Evolutionary conservation across 1,140 invertebrate genomes (phyloP), one percentile per base, ranked within the genome.

Genomic region (Calosoma granatense): DNA sequence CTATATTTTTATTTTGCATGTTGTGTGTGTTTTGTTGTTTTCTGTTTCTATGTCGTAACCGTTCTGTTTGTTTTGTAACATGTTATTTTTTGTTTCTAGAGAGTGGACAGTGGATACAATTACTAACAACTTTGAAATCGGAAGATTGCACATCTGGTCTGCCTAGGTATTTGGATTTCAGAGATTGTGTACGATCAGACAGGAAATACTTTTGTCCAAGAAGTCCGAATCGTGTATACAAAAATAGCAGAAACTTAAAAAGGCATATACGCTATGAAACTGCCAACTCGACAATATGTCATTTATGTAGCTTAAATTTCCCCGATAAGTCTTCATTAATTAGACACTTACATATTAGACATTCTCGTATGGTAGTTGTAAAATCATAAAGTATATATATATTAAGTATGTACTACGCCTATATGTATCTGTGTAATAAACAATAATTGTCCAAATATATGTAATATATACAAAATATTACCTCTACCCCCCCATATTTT

Each of bases 231-330:
- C 41, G 41, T 17, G 41, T 47, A 11, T 47, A 47, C 15, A 47
- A 47, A 47, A 47, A 47, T 47, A 47, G 41, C 17, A 9, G 41
- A 4, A 47, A 47, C 17, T 47, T 47, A 47, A 47, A 47, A 47
- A 9, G 41, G 4, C 41, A 47, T 47, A 47, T 47, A 11, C 41
- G 41, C 17, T 47, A 47, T 17, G 41, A 47, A 47, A 17, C 41
- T 12, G 9, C 41, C 4, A 47, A 47, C 15, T 47, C 41, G 3
- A 47, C 41, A 12, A 17, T 47, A 12, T 47, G 41, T 47, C 41
- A 47, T 47, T 47, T 47, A 17, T 47, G 41, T 17, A 47, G 41
- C 17, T 47, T 47, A 47, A 47, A 47, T 47, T 47, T 47, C 17
- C 41, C 41, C 17, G 41, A 47, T 17, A 47, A 47, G 17, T 17